Evolutionary conservation across 2,113 vertebrate genomes (phyloP), one percentile per base, ranked within the genome.

Genomic region (Peromyscus maniculatus): DNA sequence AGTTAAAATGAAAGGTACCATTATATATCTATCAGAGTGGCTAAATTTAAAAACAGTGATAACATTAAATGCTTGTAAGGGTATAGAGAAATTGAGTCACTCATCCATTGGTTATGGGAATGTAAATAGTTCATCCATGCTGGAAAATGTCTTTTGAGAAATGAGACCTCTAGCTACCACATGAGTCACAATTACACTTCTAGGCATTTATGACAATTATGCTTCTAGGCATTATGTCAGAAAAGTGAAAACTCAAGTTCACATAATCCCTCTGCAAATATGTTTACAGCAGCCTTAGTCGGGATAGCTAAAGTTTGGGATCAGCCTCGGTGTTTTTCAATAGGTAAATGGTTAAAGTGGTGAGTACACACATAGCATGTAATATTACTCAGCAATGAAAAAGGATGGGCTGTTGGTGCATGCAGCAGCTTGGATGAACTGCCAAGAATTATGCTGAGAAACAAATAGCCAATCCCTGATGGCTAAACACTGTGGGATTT

Each of bases 191-290:
- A 57, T 46, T 93, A 78, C 3, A 77, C 55, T 57, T 80, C 86
- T 79, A 83, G 93, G 67, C 66, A 90, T 67, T 92, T 90, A 43
- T 19, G 52, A 95, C 36, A 87, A 57, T 55, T 93, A 78, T 1
- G 69, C 55, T 57, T 80, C 86, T 79, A 83, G 93, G 67, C 59
- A 90, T 67, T 92, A 43, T 12, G 52, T 39, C 39, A 83, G 57
- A 39, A 83, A 43, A 91, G 75, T 21, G 21, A 91, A 97, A 78
- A 79, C 31, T 84, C 31, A 72, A 6, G 1, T n/a, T 88, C 39
- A 67, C 52, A 84, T 16, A 59, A 91, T 88, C 93, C 17, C n/a
- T 59, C n/a, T 91, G 43, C n/a, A 72, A 49, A 74, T 80, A 72
- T 59, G 55, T 72, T 95, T 36, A 91, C 8, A 79, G 91, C 33